Evolutionary conservation across 2,888 invertebrate species (phyloP), one percentile per base, ranked within the genome.

Genomic region (Caenorhabditis angaria): DNA sequence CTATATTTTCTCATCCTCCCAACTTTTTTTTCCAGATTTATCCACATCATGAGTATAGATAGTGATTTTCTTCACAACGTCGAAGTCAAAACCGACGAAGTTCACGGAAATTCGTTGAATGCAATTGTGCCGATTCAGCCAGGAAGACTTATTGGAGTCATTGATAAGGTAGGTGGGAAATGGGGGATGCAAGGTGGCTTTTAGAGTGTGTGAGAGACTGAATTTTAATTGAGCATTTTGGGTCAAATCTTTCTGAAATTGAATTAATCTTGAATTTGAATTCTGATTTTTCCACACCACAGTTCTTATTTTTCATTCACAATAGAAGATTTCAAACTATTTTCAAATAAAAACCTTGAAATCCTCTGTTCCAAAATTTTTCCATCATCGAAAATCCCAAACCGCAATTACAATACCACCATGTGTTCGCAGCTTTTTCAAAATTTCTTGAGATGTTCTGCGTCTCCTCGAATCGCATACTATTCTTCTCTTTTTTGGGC

Each of bases 101-200:
- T 61, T 12, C 65, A 61, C 41, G 71, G 71, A 3, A 76, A 76
- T 28, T 63, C 67, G 14, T 61, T 83, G 20, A 73, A 71, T 56
- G 78, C 82, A 5, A 66, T 75, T 28, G 59, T 50, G 1, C 53
- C 70, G 22, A 75, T 83, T 25, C 58, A 24, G 25, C 78, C 74
- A n/a, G 82, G 82, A 0, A 64, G 76, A 64, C 70, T 81, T n/a
- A 81, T 84, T 54, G 84, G 84, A 28, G 69, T 83, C n/a, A 77
- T 84, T 48, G 82, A 84, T 65, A 83, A 54, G 54, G 54, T 54
- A 27, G 18, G n/a, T n/a, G n/a, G n/a, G n/a, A n/a, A n/a, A n/a
- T n/a, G n/a, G n/a, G n/a, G n/a, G n/a, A n/a, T n/a, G n/a, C n/a
- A n/a, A n/a, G n/a, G n/a, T n/a, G n/a, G n/a, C n/a, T n/a, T n/a